phyloP scores from a whole-genome alignment of 2,888 invertebrate species.

The Hetaerina titia region DNA sequence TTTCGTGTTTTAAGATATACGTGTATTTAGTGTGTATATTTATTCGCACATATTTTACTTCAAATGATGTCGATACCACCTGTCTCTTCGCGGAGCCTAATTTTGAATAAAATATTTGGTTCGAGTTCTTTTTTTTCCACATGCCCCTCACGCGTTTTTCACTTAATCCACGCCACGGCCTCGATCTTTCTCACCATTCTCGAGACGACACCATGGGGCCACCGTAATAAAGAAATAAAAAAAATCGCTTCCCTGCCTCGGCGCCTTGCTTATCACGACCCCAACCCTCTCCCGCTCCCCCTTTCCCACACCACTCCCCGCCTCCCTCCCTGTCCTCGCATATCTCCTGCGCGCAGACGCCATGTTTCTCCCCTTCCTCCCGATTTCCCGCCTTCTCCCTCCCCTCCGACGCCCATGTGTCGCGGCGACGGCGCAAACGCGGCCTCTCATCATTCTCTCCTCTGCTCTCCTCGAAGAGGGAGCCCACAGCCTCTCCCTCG shows the following conservation, averaged over 20 bases:
- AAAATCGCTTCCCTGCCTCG: background rate
- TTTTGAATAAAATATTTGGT: background rate
- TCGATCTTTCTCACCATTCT: background rate
- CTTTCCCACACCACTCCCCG: background rate
- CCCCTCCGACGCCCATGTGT: background rate
- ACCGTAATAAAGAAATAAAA: conserved; percentile 12
- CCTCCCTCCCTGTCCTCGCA: background rate
- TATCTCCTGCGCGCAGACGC: conserved; percentile 58
- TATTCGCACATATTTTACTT: too few relatives aligned
- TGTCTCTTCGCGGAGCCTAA: background rate
- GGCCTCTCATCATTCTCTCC: conserved; percentile 12
- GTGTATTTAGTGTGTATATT: too few relatives aligned
- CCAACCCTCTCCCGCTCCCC: background rate
- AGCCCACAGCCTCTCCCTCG: background rate
- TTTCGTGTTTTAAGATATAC: too few relatives aligned
- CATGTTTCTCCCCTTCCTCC: conserved; percentile 44
- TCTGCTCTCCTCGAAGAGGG: conserved; percentile 4
- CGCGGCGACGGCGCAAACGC: background rate
- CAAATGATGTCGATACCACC: too few relatives aligned
- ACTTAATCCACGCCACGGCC: background rate
- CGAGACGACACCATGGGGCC: conserved; percentile 24
- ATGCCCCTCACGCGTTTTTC: background rate
- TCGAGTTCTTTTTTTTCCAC: background rate
- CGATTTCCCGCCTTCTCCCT: background rate
- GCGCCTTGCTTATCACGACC: conserved; percentile 14